phyloP scores from a whole-genome alignment of 2,888 invertebrate genomes.

The Rotaria macrura region DNA sequence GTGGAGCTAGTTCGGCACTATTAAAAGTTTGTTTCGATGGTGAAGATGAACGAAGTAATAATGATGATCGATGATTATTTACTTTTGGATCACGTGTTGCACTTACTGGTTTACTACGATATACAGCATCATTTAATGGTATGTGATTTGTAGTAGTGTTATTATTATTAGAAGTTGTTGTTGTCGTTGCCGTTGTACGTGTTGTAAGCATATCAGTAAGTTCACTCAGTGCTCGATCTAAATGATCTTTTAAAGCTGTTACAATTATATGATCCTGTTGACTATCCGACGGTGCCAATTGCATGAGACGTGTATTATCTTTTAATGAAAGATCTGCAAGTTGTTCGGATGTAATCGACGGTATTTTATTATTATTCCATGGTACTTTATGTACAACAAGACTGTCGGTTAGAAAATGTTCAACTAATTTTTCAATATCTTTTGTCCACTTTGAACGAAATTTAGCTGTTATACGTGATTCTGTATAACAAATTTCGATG shows the following conservation, averaged over 20 bases:
- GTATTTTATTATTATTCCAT: slow-evolving; percentile 1
- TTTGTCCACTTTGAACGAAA: not conserved
- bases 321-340: not conserved
- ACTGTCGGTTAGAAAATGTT: not conserved
- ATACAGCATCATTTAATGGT: not conserved
- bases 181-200: not conserved
- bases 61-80: slow-evolving; percentile 10
- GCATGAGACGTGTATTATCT: not conserved
- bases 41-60: not conserved
- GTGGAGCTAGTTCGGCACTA: not conserved
- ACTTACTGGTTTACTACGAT: slow-evolving; percentile 10
- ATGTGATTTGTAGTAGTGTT: not conserved
- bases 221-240: not conserved
- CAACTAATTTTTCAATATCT: slow-evolving; percentile 11
- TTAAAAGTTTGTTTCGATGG: not conserved
- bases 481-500: not conserved
- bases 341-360: not conserved
- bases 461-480: not conserved
- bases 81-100: slow-evolving; percentile 10
- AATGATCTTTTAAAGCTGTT: not conserved
- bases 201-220: not conserved
- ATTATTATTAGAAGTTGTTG: too few relatives aligned
- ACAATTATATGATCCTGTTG: not conserved
- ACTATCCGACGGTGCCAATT: not conserved
- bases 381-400: slow-evolving; percentile 8